Base-by-base conservation (phyloP, 2,888 invertebrate genomes). In the Caenorhabditis uteleia region DNA sequence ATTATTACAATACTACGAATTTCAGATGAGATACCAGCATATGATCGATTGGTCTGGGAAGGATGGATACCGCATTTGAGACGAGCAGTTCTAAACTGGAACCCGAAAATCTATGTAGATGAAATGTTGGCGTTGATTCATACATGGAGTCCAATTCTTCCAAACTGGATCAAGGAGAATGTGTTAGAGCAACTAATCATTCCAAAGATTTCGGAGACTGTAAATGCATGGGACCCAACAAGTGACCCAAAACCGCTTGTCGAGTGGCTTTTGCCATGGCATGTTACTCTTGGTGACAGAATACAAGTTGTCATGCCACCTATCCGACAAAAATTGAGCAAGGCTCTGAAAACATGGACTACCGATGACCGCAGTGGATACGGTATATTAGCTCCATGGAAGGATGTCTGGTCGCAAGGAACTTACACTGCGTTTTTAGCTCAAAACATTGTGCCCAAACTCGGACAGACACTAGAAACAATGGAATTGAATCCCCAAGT, bases 211-310 rank as follows among this genome's bases (percentile, higher is more conserved):
- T 51, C 55, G 1, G 66, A 66, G 14, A 54, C 68, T 25, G 79
- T 81, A 0, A 69, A 75, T 12, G 27, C 61, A 7, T 81, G 98
- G 98, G 92, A 98, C 87, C 98, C 98, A 1, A 87, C 94, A 5
- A 91, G 91, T 0, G 97, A 98, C 84, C 91, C 91, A 0, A 89
- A 93, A 70, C 97, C 97, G 14, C 91, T 99, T 71, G 95, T 98
- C 84, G 89, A 90, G 4, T 98, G 98, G 98, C 89, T 95, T 62
- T 90, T 95, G 84, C 97, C 97, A 0, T 99, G 98, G 98, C 88
- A 94, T 60, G 90, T 90, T 0, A 85, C 92, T 7, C 88, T 95
- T 82, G 90, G 91, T 87, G 78, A 83, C 55, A 71, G 81, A 3
- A 65, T 83, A n/a, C 86, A 87, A 54, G 84, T 86, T 2, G 89